These are phyloP conservation scores for Lichenostomus cassidix DNA, from an alignment of 2,113 vertebrate species.

Conservation along the genomic window DNA sequence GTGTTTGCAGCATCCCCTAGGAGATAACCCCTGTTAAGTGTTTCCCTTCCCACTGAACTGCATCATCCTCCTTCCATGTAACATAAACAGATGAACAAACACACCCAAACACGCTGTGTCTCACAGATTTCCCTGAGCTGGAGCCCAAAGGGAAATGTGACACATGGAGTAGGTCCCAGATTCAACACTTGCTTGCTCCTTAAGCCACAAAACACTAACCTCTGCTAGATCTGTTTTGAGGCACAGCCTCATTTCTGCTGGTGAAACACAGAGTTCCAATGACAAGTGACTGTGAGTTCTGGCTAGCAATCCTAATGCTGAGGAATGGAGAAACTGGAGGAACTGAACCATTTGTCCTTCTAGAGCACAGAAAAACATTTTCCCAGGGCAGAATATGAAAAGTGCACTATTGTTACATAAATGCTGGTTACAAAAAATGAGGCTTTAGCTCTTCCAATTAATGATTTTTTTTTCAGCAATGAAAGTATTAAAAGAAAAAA, in stretches of 20 bases:
- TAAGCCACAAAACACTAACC: not conserved
- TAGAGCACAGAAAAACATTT: not conserved
- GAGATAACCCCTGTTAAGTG: not conserved
- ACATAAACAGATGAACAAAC: not conserved
- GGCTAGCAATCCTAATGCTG: not conserved
- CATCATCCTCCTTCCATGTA: not conserved
- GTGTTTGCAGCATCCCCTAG: not conserved
- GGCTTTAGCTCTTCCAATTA: not conserved
- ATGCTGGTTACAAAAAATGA: not conserved
- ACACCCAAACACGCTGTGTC: not conserved
- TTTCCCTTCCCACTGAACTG: not conserved
- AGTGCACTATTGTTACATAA: not conserved
- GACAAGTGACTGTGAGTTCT: not conserved
- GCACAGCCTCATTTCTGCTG: not conserved
- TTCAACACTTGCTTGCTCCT: not conserved
- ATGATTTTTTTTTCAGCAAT: not conserved
- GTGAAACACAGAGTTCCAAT: not conserved
- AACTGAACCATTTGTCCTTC: not conserved
- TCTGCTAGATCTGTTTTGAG: not conserved
- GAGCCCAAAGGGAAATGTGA: not conserved
- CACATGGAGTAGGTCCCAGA: not conserved
- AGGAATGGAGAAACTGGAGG: not conserved
- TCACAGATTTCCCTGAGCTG: not conserved
- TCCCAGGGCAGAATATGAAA: not conserved
- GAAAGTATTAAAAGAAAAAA: not conserved